Percentiles rank a stretch among this genome's conserved stretches.
Conservation (phyloP, 2,888 invertebrate species). For the Heliconius ismenius region DNA sequence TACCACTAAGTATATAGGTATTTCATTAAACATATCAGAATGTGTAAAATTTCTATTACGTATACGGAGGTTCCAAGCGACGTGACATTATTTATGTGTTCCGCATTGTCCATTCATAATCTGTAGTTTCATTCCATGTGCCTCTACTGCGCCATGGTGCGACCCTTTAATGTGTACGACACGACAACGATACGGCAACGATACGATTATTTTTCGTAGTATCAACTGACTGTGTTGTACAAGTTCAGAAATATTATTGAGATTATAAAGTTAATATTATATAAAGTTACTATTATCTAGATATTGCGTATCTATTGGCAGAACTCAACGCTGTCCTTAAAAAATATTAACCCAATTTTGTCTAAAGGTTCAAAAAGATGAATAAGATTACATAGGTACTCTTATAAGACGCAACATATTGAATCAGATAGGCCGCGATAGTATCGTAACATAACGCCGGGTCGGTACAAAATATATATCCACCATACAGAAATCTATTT, state of each 20-base stretch:
- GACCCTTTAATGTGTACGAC: slow-evolving; percentile 2
- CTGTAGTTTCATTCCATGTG: slow-evolving; percentile 39
- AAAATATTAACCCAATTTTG: neutral
- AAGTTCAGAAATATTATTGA: no score
- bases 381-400: neutral
- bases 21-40: neutral
- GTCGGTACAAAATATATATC: slow-evolving; percentile 4
- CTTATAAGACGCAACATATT: neutral
- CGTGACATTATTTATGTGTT: slow-evolving; percentile 43
- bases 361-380: neutral
- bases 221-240: neutral
- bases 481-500: slow-evolving; percentile 15
- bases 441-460: neutral
- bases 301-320: neutral
- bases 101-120: slow-evolving; percentile 43
- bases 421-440: slow-evolving; percentile 6
- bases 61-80: slow-evolving; percentile 37
- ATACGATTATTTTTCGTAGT: neutral
- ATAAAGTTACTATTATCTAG: no score
- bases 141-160: slow-evolving; percentile 28
- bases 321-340: neutral
- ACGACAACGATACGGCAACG: slow-evolving; percentile 4
- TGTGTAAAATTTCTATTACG: slow-evolving; percentile 30
- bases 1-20: neutral
- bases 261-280: no score